Conservation (phyloP, 2,113 vertebrate genomes). For the Indri indri region DNA sequence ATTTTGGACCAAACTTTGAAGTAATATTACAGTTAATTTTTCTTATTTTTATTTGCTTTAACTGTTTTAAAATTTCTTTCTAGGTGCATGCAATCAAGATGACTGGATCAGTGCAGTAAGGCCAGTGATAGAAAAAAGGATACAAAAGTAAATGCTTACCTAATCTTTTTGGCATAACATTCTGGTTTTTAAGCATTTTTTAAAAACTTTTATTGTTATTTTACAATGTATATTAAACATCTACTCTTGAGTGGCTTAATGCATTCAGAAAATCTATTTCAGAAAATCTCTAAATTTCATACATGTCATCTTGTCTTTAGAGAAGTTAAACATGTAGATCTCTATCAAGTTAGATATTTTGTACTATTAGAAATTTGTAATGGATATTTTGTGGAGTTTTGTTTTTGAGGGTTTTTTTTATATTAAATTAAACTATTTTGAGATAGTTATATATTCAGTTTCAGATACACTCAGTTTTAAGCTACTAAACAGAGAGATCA, state of each 20-base stretch:
- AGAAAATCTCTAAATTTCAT: neutral
- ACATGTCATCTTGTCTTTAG: neutral
- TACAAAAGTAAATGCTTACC: constrained; percentile 93
- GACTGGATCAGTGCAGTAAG: constrained; percentile 97
- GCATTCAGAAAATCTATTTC: neutral
- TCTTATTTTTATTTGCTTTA: neutral
- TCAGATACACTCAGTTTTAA: neutral
- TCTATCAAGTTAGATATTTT: neutral
- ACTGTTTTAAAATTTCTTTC: neutral
- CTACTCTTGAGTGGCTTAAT: neutral
- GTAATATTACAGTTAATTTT: neutral
- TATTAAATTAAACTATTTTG: neutral
- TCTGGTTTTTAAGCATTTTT: neutral
- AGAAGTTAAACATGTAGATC: neutral
- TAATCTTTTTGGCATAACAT: neutral
- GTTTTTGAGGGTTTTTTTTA: constrained; percentile 2
- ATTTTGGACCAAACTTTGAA: neutral
- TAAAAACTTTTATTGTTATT: neutral
- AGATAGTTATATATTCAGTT: neutral
- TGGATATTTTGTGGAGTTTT: neutral
- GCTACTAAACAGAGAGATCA: neutral
- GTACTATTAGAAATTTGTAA: neutral
- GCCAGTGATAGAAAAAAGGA: constrained; percentile 98
- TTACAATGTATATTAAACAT: neutral
- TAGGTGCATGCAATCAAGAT: constrained; percentile 95